phyloP scores from a whole-genome alignment of 1,140 invertebrate genomes.

The Penaeus chinensis region DNA sequence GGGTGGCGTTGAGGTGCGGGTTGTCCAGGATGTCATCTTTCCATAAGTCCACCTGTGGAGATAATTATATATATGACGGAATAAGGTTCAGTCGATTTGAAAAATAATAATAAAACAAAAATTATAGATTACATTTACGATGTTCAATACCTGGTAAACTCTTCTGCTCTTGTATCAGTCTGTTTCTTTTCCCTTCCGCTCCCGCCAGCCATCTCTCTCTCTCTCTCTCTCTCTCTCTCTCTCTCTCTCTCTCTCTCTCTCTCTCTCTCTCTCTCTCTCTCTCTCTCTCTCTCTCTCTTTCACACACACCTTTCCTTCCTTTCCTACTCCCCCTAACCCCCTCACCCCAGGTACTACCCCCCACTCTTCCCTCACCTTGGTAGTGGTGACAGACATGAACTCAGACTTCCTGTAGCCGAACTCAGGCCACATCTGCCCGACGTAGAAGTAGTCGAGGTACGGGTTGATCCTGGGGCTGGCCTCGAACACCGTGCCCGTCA shows the following conservation, averaged over 20 bases:
- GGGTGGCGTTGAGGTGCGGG: slow-evolving; percentile 39
- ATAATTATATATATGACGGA: neutral
- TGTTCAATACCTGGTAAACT: too few species aligned
- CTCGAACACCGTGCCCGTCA: slow-evolving; percentile 48
- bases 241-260: too few species aligned
- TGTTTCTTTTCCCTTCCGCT: too few species aligned
- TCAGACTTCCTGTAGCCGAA: slow-evolving; percentile 55
- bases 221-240: too few species aligned
- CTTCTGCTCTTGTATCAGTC: too few species aligned
- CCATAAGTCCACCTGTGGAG: neutral
- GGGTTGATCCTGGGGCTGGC: slow-evolving; percentile 20
- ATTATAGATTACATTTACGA: neutral
- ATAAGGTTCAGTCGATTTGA: neutral
- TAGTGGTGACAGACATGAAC: neutral
- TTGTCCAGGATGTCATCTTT: slow-evolving; percentile 1
- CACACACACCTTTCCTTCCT: too few species aligned
- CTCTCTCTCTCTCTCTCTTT: too few species aligned
- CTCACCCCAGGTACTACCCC: too few species aligned
- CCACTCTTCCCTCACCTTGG: slow-evolving; percentile 31
- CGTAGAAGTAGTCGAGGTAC: slow-evolving; percentile 43
- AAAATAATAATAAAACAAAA: neutral
- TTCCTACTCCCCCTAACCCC: too few species aligned
- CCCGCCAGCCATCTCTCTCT: too few species aligned
- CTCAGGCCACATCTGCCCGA: slow-evolving; percentile 57
- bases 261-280: too few species aligned